Evolutionary conservation across 2,113 vertebrate genomes (phyloP).

Genomic region (Danio rerio): GRCz12tu NC_133184.1:58844001-58844500

Average conservation of each 20-base stretch:
- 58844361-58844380: constrained; percentile 48
- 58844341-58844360: constrained; percentile 56
- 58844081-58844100: no score
- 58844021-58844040: no score
- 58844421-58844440: not conserved
- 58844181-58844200: constrained; percentile 67
- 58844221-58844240: constrained; percentile 58
- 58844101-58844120: no score
- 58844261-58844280: constrained; percentile 51
- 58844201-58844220: constrained; percentile 62
- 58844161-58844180: not conserved
- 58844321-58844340: constrained; percentile 62
- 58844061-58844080: no score
- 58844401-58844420: not conserved
- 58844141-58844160: no score
- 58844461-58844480: no score
- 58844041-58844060: no score
- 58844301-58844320: constrained; percentile 64
- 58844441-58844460: no score
- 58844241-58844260: constrained; percentile 59
- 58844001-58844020: no score
- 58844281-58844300: constrained; percentile 66
- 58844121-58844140: no score
- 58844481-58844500: no score
- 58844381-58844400: no score